Evolutionary conservation across 2,113 vertebrate species (phyloP).

Genomic region (Camelus bactrianus): DNA sequence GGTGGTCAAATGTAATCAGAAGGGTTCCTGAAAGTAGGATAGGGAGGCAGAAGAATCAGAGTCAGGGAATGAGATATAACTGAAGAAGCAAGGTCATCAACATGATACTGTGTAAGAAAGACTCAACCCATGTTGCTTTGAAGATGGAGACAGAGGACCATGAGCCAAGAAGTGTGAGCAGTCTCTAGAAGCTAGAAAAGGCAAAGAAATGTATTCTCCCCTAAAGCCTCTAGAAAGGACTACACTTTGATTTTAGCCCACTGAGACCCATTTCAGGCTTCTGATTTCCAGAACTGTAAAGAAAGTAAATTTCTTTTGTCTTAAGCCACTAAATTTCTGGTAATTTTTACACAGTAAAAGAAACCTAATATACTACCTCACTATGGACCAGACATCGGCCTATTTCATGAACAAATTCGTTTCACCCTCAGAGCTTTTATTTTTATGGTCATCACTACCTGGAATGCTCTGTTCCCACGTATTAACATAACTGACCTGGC

Average conservation of each 20-base stretch:
- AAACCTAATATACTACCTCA: background rate
- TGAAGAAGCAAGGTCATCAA: background rate
- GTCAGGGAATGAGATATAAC: background rate
- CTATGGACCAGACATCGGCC: background rate
- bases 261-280: background rate
- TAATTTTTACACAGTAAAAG: background rate
- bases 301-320: background rate
- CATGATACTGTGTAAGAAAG: background rate
- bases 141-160: background rate
- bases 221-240: background rate
- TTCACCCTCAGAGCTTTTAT: background rate
- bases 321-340: background rate
- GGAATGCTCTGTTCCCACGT: background rate
- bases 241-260: background rate
- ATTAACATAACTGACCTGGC: background rate
- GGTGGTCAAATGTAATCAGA: background rate
- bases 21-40: background rate
- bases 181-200: background rate
- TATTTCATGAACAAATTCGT: background rate
- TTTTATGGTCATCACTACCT: background rate
- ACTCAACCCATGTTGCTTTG: background rate
- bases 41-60: background rate
- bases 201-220: too few relatives aligned
- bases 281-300: background rate
- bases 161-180: background rate